A percentile compares a stretch with the other conserved stretches of the same genome.
phyloP scores from a whole-genome alignment of 1,140 invertebrate genomes.

The Drosophila pachea region DNA sequence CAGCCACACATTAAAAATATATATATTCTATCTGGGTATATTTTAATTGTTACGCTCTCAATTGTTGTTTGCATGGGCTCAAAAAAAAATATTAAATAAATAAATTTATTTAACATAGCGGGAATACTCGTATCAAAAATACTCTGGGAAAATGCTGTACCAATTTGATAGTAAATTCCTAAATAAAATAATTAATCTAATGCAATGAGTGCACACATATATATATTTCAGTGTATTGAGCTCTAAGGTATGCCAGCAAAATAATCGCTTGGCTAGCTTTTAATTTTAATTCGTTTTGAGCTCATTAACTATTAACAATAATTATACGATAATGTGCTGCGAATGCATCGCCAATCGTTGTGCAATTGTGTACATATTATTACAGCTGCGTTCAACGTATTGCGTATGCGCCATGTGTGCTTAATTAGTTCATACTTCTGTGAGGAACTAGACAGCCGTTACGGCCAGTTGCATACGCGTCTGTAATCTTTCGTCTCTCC shows the following conservation, averaged over 20 bases:
- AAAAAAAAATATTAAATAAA: constrained; percentile 5
- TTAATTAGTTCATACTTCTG: neutral
- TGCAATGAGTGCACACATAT: too few species aligned
- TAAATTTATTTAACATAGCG: neutral
- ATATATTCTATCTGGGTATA: constrained; percentile 15
- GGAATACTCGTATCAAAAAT: neutral
- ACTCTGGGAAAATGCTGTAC: neutral
- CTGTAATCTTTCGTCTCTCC: too few species aligned
- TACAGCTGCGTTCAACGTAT: constrained; percentile 12
- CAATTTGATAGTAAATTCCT: too few species aligned
- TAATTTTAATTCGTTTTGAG: constrained; percentile 40
- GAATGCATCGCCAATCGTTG: constrained; percentile 47
- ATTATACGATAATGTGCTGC: constrained; percentile 49
- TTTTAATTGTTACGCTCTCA: constrained; percentile 37
- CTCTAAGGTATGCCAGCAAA: neutral
- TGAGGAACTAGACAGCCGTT: too few species aligned
- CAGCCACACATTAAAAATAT: constrained; percentile 35
- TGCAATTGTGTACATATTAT: constrained; percentile 16
- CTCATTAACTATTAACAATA: constrained; percentile 51
- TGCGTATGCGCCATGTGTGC: constrained; percentile 9
- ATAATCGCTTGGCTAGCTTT: constrained; percentile 42
- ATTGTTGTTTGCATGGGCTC: constrained; percentile 31
- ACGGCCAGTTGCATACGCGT: too few species aligned
- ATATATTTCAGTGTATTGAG: too few species aligned
- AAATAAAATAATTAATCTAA: too few species aligned